Conservation (phyloP, 2,888 invertebrate species). For the Lithodes maja region DNA sequence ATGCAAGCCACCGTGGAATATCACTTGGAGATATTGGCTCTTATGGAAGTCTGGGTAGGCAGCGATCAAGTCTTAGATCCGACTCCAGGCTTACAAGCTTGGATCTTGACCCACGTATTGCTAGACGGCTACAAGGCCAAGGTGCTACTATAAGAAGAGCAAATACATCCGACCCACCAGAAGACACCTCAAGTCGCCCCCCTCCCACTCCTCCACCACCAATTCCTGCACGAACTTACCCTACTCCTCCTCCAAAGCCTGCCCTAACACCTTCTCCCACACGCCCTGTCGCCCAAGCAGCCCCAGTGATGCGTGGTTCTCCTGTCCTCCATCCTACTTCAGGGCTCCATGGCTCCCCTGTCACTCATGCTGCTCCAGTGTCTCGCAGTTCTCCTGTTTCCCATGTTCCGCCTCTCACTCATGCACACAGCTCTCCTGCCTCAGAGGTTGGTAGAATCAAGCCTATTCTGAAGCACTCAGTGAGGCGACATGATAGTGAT, state of each 20-base stretch:
- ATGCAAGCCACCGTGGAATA: not conserved
- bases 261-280: not conserved
- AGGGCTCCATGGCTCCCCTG: not conserved
- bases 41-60: not conserved
- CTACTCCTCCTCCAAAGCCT: not conserved
- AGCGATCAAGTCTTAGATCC: not conserved
- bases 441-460: not conserved
- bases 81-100: not conserved
- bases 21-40: not conserved
- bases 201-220: not conserved
- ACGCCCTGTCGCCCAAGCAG: not conserved
- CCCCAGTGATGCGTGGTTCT: not conserved
- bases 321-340: not conserved
- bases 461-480: conserved; percentile 21
- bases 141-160: not conserved
- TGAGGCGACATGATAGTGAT: not conserved
- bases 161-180: not conserved
- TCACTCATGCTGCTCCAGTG: not conserved
- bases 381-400: not conserved
- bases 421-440: too few relatives aligned
- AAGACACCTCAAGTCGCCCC: not conserved
- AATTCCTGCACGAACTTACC: not conserved
- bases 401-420: too few relatives aligned
- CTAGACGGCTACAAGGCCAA: not conserved
- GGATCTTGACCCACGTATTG: not conserved